These are phyloP conservation scores for Eurytoma adleriae DNA, from an alignment of 2,888 invertebrate genomes.

Conservation along the genomic window DNA sequence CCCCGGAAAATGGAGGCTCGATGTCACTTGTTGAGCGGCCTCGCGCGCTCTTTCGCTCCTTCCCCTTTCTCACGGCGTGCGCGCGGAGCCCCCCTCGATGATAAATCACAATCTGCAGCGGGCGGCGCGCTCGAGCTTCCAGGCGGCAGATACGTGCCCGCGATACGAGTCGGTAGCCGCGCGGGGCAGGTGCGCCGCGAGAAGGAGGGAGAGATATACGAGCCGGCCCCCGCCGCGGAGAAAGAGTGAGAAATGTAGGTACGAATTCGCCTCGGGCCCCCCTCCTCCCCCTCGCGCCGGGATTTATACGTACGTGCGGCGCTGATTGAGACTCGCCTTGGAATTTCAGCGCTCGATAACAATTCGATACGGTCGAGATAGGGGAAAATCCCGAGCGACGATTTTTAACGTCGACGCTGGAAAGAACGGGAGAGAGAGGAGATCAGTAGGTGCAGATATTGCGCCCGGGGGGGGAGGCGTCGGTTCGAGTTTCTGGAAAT, in stretches of 20 bases:
- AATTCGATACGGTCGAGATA: neutral
- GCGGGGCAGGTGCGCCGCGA: constrained; percentile 12
- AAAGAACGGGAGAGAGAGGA: too few species aligned
- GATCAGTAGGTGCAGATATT: too few species aligned
- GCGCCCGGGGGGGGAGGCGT: too few species aligned
- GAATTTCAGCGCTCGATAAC: constrained; percentile 19
- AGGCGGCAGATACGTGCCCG: constrained; percentile 45
- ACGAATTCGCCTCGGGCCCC: constrained; percentile 2
- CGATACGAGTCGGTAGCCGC: constrained; percentile 49
- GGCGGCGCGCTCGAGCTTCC: constrained; percentile 19
- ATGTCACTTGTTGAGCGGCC: constrained; percentile 50
- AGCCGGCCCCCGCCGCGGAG: neutral
- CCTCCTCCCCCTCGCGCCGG: neutral
- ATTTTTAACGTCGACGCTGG: neutral
- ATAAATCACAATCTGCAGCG: constrained; percentile 55
- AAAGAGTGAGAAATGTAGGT: constrained; percentile 3
- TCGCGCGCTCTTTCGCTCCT: constrained; percentile 23
- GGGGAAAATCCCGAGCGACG: neutral
- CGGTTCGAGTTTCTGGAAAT: too few species aligned
- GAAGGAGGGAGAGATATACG: constrained; percentile 14
- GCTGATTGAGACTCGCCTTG: constrained; percentile 13
- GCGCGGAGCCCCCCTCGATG: constrained; percentile 1
- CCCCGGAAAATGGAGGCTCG: constrained; percentile 46
- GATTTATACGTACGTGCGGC: constrained; percentile 11
- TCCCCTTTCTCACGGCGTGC: constrained; percentile 13